Evolutionary conservation across 2,888 invertebrate genomes (phyloP).

Genomic region (Prosapia bicincta): DNA sequence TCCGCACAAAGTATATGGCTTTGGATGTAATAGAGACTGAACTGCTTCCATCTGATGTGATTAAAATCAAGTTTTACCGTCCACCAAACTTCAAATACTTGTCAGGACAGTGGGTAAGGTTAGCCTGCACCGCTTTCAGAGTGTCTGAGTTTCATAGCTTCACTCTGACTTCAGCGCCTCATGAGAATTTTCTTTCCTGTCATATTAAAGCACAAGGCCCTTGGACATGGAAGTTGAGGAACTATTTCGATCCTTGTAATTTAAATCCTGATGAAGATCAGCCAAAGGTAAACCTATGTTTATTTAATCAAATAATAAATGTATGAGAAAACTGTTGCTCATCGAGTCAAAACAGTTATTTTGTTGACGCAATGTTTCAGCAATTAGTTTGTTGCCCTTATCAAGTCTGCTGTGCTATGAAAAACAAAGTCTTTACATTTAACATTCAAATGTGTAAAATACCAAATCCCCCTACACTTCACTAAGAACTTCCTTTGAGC

Average conservation of each 20-base stretch:
- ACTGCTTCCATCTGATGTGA: conserved; percentile 88
- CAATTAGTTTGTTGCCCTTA: no score
- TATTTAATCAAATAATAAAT: no score
- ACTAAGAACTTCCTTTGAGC: no score
- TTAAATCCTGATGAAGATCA: conserved; percentile 76
- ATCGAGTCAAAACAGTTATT: no score
- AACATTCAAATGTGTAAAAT: no score
- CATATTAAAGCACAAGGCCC: conserved; percentile 92
- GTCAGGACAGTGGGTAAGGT: conserved; percentile 91
- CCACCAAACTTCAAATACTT: conserved; percentile 93
- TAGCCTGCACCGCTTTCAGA: conserved; percentile 86
- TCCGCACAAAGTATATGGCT: conserved; percentile 87
- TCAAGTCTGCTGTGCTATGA: no score
- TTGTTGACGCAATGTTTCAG: no score
- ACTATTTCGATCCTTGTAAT: conserved; percentile 92
- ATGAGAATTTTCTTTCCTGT: conserved; percentile 90
- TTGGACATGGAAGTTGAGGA: conserved; percentile 96
- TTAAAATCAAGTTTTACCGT: conserved; percentile 91
- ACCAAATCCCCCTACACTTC: no score
- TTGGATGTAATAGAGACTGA: conserved; percentile 92
- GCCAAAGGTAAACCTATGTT: conserved; percentile 68
- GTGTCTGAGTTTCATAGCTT: conserved; percentile 93
- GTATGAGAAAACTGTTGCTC: no score
- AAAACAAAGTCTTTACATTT: no score
- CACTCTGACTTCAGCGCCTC: conserved; percentile 92